Percentiles rank a stretch among this genome's conserved stretches.
Conservation (phyloP, 2,113 vertebrate genomes). For the Podocnemis expansa region DNA sequence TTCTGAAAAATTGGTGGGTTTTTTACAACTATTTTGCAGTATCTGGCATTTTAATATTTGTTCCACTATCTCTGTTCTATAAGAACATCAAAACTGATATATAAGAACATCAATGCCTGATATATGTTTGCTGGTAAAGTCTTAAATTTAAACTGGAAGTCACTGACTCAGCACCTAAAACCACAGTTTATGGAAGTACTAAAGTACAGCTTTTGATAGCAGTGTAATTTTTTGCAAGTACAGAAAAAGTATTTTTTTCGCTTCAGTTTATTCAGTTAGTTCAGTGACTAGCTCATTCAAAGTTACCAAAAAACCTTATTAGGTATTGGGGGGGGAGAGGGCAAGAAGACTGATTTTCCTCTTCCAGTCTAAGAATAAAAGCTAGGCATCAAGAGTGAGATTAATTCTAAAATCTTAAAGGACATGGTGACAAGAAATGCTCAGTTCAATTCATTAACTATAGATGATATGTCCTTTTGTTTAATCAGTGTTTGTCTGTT, state of each 20-base stretch:
- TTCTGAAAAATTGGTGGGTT: background rate
- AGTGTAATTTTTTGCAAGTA: too few relatives aligned
- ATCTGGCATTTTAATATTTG: background rate
- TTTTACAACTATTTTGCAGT: background rate
- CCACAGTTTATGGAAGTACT: background rate
- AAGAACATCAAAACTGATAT: background rate
- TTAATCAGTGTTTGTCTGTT: background rate
- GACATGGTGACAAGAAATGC: background rate
- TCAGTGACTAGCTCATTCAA: background rate
- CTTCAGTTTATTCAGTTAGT: background rate
- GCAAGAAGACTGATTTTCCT: background rate
- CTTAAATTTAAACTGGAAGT: background rate
- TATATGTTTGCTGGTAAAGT: background rate
- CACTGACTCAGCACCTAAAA: background rate
- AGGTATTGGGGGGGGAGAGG: background rate
- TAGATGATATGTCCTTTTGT: background rate
- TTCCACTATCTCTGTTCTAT: background rate
- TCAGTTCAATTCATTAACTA: background rate
- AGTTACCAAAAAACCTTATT: too few relatives aligned
- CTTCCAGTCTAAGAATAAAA: background rate
- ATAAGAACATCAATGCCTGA: background rate
- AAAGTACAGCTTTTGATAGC: background rate
- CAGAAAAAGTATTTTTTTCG: too few relatives aligned
- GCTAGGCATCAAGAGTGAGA: background rate
- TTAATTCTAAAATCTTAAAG: background rate